phyloP scores from a whole-genome alignment of 2,113 vertebrate genomes.

The Blennius ocellaris region DNA sequence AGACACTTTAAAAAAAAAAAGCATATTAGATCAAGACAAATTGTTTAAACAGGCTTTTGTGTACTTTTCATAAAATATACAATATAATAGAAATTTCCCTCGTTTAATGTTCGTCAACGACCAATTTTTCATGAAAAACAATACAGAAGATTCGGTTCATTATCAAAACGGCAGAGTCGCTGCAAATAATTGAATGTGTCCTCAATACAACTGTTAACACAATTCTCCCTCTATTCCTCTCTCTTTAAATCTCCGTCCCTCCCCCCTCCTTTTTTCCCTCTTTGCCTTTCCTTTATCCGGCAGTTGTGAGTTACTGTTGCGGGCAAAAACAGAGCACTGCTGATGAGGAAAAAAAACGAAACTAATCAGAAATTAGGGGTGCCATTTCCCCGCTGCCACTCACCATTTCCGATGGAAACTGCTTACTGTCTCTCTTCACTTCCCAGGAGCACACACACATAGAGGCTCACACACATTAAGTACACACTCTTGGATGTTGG shows the following conservation, averaged over 20 bases:
- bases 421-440: conserved; percentile 21
- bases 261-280: neutral
- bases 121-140: conserved; percentile 5
- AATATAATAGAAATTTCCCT: conserved; percentile 4
- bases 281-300: neutral
- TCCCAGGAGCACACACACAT: conserved; percentile 4
- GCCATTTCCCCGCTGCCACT: conserved; percentile 65
- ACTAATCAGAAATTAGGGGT: conserved; percentile 69
- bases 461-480: neutral
- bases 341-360: conserved; percentile 68
- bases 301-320: conserved; percentile 30
- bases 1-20: conserved; percentile 26
- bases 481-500: conserved; percentile 32
- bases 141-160: conserved; percentile 41
- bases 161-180: conserved; percentile 33
- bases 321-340: conserved; percentile 9
- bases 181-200: conserved; percentile 45
- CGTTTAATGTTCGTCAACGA: conserved; percentile 27
- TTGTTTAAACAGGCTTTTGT: conserved; percentile 20
- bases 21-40: conserved; percentile 26
- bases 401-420: conserved; percentile 48
- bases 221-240: conserved; percentile 9
- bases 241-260: neutral
- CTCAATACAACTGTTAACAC: conserved; percentile 40
- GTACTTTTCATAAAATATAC: conserved; percentile 17